Evolutionary conservation across 2,888 invertebrate genomes (phyloP), one percentile per base, ranked within the genome.

Genomic region (Julus scandinavius): DNA sequence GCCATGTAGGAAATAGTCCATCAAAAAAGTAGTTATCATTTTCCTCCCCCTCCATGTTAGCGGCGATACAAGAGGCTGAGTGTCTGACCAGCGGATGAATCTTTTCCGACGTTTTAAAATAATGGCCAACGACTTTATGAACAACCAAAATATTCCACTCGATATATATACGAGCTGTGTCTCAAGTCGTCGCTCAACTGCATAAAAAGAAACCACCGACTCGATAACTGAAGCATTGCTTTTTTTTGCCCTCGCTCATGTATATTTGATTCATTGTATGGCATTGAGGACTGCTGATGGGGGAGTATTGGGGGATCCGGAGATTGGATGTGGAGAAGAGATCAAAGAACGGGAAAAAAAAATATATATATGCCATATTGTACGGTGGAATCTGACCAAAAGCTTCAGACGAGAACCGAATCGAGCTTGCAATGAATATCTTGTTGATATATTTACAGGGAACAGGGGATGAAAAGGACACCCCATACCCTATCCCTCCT

Each of bases 181-280:
- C 80, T 80, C 80, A 38, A 80, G 80, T 38, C 80, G 80, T 50
- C 85, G 85, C 85, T 85, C 85, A 45, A 45, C 50, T n/a, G 85
- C 41, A 85, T 9, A 85, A 40, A 85, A 85, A 49, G 85, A 85
- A 85, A 50, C 6, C 41, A 85, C 41, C 50, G 85, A 49, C 50
- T 85, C 50, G 85, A 85, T 85, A 85, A 85, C 85, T 85, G 85
- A 45, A 50, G 85, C 85, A 85, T 85, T 85, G 41, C 85, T 85
- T 85, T 85, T 50, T 85, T 50, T 38, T 80, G 80, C 80, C 80
- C 85, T 85, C n/a, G 41, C 85, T 85, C 85, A 85, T 85, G 85
- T 50, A 85, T 85, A 85, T 85, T 85, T 85, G 85, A 85, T 85
- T 85, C 85, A 85, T 85, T 85, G 85, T 49, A 85, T 85, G 85